Evolutionary conservation across 2,888 invertebrate species (phyloP).

Genomic region (Lepidocyrtoides sp.): DNA sequence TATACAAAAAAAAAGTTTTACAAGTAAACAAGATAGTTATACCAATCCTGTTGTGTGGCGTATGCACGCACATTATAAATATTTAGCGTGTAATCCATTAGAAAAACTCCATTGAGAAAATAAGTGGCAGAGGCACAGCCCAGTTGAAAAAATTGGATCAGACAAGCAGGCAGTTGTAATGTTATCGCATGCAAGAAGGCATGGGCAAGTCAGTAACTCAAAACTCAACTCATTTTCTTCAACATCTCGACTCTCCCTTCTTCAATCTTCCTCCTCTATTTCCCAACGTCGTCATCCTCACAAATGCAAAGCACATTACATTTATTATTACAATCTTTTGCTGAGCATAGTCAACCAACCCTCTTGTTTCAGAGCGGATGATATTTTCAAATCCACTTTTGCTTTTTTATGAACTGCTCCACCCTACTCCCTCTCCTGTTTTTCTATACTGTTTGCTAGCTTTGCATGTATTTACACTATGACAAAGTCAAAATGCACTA

Average conservation of each 20-base stretch:
- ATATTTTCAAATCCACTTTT: constrained; percentile 29
- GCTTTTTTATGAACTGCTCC: constrained; percentile 50
- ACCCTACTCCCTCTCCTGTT: constrained; percentile 28
- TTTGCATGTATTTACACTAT: constrained; percentile 49
- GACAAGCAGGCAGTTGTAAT: constrained; percentile 4
- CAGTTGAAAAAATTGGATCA: constrained; percentile 68
- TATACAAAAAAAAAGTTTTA: neutral
- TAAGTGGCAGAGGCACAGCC: neutral
- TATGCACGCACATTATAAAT: constrained; percentile 45
- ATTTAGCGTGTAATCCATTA: constrained; percentile 75
- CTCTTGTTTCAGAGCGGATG: constrained; percentile 27
- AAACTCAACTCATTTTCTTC: constrained; percentile 18
- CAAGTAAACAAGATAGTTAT: no score
- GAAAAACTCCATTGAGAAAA: constrained; percentile 50
- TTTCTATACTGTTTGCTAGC: neutral
- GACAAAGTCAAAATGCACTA: neutral
- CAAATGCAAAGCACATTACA: constrained; percentile 52
- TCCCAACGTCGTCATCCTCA: neutral
- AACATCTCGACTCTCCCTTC: neutral
- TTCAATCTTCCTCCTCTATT: neutral
- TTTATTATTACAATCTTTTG: constrained; percentile 31
- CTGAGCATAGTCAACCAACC: constrained; percentile 31
- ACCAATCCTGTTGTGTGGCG: no score
- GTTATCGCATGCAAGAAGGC: neutral
- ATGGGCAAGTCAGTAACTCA: constrained; percentile 24